Evolutionary conservation across 92 coral and sea anemone genomes (phyloP).

Genomic region (Bergia puertoricense): DNA sequence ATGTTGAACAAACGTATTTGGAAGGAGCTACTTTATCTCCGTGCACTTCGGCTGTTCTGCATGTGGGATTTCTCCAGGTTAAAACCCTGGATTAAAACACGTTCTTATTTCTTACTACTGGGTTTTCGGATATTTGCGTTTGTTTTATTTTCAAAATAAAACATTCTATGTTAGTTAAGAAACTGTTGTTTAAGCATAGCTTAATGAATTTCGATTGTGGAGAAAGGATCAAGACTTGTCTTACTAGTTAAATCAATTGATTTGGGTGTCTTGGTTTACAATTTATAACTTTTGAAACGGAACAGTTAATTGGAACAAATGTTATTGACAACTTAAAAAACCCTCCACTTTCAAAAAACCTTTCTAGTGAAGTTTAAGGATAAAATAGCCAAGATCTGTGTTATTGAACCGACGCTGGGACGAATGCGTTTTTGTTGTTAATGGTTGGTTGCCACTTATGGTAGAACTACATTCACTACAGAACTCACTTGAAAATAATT

Average conservation of each 20-base stretch:
- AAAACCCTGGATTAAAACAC: too few species aligned
- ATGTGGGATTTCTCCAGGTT: not conserved
- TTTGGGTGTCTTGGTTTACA: not conserved
- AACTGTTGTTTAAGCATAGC: not conserved
- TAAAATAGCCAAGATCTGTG: not conserved
- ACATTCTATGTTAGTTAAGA: not conserved
- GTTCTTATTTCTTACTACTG: too few species aligned
- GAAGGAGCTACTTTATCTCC: not conserved
- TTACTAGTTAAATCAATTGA: not conserved
- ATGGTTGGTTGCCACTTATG: not conserved
- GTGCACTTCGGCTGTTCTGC: not conserved
- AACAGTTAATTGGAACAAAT: not conserved
- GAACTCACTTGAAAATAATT: not conserved
- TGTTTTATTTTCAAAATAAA: not conserved
- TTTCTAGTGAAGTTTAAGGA: not conserved
- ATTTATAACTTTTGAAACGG: not conserved
- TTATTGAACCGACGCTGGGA: not conserved
- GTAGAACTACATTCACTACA: not conserved
- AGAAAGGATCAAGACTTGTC: not conserved
- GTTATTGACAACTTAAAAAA: not conserved
- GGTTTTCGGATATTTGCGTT: not conserved
- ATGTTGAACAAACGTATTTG: not conserved
- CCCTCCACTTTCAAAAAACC: not conserved
- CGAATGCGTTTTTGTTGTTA: not conserved
- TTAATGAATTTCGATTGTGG: not conserved